These are phyloP conservation scores for Neogobius melanostomus DNA, from an alignment of 2,113 vertebrate genomes.

Conservation along the genomic window DNA sequence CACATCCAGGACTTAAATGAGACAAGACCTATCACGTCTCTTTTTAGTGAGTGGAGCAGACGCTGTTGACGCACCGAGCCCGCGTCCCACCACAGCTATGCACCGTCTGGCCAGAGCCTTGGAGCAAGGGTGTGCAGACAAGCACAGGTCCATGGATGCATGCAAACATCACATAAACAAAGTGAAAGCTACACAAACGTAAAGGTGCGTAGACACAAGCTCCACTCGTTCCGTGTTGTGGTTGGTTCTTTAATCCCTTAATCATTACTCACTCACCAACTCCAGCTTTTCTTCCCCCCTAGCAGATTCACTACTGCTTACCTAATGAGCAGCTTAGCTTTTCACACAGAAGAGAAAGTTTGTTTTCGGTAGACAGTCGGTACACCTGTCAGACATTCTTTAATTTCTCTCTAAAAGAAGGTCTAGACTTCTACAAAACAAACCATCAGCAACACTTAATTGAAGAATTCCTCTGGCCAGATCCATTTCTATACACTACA, in stretches of 20 bases:
- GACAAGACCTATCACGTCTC: slow-evolving; percentile 71
- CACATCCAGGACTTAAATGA: slow-evolving; percentile 48
- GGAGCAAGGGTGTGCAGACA: slow-evolving; percentile 63
- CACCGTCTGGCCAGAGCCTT: slow-evolving; percentile 74
- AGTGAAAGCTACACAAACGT: slow-evolving; percentile 38
- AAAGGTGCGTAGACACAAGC: slow-evolving; percentile 37
- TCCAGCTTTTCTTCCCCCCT: slow-evolving; percentile 28
- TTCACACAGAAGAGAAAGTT: slow-evolving; percentile 19
- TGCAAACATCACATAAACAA: slow-evolving; percentile 55
- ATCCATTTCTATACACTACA: no score
- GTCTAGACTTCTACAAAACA: not conserved
- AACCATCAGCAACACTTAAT: slow-evolving; percentile 6
- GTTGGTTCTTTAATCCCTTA: slow-evolving; percentile 39
- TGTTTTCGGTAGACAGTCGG: slow-evolving; percentile 16
- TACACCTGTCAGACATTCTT: slow-evolving; percentile 27
- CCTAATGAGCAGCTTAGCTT: slow-evolving; percentile 15
- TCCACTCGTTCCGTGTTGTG: slow-evolving; percentile 36
- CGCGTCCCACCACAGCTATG: slow-evolving; percentile 77
- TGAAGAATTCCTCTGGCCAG: slow-evolving; percentile 3
- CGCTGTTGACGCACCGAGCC: slow-evolving; percentile 76
- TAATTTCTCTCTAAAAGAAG: slow-evolving; percentile 20
- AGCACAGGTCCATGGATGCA: slow-evolving; percentile 53
- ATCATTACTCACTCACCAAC: slow-evolving; percentile 20
- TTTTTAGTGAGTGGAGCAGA: slow-evolving; percentile 62
- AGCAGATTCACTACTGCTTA: slow-evolving; percentile 16